Percentiles rank a stretch among this genome's conserved stretches.
Evolutionary conservation across 2,888 invertebrate species (phyloP).

Genomic region (Auanema sp.): DNA sequence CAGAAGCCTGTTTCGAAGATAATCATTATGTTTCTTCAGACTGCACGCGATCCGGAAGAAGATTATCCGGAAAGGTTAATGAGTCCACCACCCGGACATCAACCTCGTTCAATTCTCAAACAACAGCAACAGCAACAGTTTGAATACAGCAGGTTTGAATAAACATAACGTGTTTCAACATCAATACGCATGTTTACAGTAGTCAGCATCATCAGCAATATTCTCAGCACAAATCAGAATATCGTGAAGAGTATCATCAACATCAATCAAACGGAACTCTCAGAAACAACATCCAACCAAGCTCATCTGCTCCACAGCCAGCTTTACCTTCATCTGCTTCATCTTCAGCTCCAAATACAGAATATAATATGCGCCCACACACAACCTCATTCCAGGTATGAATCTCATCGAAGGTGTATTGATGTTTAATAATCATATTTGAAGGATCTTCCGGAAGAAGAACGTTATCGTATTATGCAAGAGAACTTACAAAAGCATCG

Average conservation of each 20-base stretch:
- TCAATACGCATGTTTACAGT: no score
- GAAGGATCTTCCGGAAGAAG: constrained; percentile 49
- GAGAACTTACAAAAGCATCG: constrained; percentile 57
- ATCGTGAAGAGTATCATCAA: no score
- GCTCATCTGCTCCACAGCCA: no score
- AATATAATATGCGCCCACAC: constrained; percentile 26
- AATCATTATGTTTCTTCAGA: background rate
- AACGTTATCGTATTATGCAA: constrained; percentile 52
- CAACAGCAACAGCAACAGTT: constrained; percentile 15
- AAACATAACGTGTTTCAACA: no score
- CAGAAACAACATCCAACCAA: no score
- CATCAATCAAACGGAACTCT: no score
- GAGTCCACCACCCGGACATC: constrained; percentile 49
- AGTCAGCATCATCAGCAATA: no score
- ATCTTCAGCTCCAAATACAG: no score
- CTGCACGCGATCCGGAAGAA: constrained; percentile 25
- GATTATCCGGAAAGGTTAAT: constrained; percentile 56
- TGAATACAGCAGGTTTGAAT: constrained; percentile 5
- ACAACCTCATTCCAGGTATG: constrained; percentile 19
- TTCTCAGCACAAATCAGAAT: no score
- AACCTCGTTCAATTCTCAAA: constrained; percentile 44
- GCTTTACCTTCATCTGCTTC: no score
- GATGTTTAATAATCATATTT: constrained; percentile 29
- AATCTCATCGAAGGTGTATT: constrained; percentile 21
- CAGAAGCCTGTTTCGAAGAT: constrained; percentile 6